Conservation (phyloP, 2,888 invertebrate species). For the Agriopis aurantiaria region DNA sequence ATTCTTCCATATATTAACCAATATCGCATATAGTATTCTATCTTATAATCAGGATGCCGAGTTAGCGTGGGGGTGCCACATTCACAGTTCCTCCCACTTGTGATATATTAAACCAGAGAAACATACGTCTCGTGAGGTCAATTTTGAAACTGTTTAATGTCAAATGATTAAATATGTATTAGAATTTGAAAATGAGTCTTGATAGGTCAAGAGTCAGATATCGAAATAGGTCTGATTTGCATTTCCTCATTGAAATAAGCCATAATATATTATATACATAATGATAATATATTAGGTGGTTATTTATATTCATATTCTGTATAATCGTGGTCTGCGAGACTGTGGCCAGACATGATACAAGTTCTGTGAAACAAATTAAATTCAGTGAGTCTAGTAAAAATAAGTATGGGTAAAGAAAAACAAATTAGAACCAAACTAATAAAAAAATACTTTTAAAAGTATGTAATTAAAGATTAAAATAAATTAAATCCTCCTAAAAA, state of each 20-base stretch:
- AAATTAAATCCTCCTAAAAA: too few relatives aligned
- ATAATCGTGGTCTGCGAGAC: not conserved
- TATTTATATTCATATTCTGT: not conserved
- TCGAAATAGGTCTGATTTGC: slow-evolving; percentile 27
- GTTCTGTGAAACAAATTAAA: not conserved
- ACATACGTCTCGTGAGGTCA: slow-evolving; percentile 19
- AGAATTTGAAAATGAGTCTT: slow-evolving; percentile 21
- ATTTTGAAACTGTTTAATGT: slow-evolving; percentile 24
- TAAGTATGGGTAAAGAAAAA: too few relatives aligned
- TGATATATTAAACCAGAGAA: slow-evolving; percentile 17
- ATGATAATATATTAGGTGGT: not conserved
- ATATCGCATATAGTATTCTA: not conserved
- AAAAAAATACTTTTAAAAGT: too few relatives aligned
- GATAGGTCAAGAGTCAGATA: slow-evolving; percentile 28
- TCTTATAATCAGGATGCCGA: slow-evolving; percentile 16
- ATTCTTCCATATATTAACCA: not conserved
- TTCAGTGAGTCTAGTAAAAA: not conserved
- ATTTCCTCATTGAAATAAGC: slow-evolving; percentile 25
- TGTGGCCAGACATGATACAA: not conserved
- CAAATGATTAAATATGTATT: slow-evolving; percentile 28
- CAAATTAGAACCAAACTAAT: not conserved
- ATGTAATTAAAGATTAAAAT: too few relatives aligned
- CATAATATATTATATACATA: too few relatives aligned
- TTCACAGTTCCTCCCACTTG: slow-evolving; percentile 21
- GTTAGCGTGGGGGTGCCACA: slow-evolving; percentile 22